A percentile compares a stretch with the other conserved stretches of the same genome.
Conservation (phyloP, 2,888 invertebrate species). For the Lingula anatina region DNA sequence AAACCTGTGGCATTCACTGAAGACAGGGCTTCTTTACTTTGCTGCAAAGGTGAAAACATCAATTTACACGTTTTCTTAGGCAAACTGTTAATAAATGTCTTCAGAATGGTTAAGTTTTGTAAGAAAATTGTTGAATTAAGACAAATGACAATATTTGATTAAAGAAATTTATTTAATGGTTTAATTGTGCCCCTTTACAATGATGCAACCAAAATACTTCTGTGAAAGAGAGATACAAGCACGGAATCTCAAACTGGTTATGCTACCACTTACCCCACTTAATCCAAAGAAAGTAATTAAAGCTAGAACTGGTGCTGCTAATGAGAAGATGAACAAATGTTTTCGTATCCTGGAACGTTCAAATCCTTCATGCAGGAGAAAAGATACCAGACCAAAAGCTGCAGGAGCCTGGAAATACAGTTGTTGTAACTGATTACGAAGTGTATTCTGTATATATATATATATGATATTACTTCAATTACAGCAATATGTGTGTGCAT, state of each 20-base stretch:
- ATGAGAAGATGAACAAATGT: slow-evolving; percentile 86
- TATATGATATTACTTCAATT: neutral
- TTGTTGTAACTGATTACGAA: too few species aligned
- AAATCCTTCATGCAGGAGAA: slow-evolving; percentile 88
- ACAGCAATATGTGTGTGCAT: neutral
- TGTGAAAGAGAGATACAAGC: too few species aligned
- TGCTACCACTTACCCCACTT: slow-evolving; percentile 57
- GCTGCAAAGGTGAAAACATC: too few species aligned
- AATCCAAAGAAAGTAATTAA: slow-evolving; percentile 89
- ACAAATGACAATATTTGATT: too few species aligned
- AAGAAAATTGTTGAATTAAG: too few species aligned
- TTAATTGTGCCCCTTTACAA: too few species aligned
- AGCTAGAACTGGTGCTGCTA: slow-evolving; percentile 85
- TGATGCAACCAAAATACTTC: too few species aligned
- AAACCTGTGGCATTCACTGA: slow-evolving; percentile 91
- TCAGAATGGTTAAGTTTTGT: too few species aligned
- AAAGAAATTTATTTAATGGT: too few species aligned
- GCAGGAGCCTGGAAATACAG: slow-evolving; percentile 91
- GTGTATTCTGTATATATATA: too few species aligned
- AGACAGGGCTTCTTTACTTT: slow-evolving; percentile 83
- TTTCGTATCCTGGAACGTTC: slow-evolving; percentile 81
- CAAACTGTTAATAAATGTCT: too few species aligned
- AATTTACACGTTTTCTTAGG: too few species aligned
- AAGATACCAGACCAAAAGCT: slow-evolving; percentile 97
- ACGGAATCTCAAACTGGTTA: neutral